Conservation (phyloP, 2,888 invertebrate species). For the Dicyrtomina minuta region DNA sequence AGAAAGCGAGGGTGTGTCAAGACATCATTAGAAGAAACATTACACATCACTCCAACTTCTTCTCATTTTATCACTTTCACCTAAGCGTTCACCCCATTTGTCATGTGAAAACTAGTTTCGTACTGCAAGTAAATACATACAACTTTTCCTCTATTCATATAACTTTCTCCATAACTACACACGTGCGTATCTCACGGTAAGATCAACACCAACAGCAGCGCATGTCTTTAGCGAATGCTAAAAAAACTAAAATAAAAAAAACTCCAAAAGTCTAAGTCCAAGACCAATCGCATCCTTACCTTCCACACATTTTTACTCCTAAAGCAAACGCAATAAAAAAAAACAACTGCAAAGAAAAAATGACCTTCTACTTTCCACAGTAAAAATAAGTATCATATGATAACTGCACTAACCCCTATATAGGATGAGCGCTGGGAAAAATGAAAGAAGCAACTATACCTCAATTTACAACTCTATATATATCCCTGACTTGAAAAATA, state of each 20-base stretch:
- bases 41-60: slow-evolving; percentile 41
- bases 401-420: not conserved
- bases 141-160: not conserved
- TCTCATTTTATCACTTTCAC: slow-evolving; percentile 44
- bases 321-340: too few species aligned
- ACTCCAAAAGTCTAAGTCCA: not conserved
- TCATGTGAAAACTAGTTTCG: slow-evolving; percentile 16
- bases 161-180: slow-evolving; percentile 14
- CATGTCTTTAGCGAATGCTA: too few species aligned
- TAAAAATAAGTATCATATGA: too few species aligned
- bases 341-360: not conserved
- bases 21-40: slow-evolving; percentile 42
- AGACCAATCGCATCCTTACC: slow-evolving; percentile 9
- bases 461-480: not conserved
- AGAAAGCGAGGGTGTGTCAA: slow-evolving; percentile 28
- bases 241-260: too few species aligned
- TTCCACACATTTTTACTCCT: slow-evolving; percentile 9
- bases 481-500: not conserved
- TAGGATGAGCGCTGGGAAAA: not conserved
- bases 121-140: too few species aligned
- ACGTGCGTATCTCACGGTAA: slow-evolving; percentile 2
- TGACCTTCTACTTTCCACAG: not conserved
- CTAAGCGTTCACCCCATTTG: slow-evolving; percentile 40
- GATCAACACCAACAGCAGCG: too few species aligned
- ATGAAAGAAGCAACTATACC: not conserved